Conservation (phyloP, 2,113 vertebrate genomes). For the Todiramphus chloris region DNA sequence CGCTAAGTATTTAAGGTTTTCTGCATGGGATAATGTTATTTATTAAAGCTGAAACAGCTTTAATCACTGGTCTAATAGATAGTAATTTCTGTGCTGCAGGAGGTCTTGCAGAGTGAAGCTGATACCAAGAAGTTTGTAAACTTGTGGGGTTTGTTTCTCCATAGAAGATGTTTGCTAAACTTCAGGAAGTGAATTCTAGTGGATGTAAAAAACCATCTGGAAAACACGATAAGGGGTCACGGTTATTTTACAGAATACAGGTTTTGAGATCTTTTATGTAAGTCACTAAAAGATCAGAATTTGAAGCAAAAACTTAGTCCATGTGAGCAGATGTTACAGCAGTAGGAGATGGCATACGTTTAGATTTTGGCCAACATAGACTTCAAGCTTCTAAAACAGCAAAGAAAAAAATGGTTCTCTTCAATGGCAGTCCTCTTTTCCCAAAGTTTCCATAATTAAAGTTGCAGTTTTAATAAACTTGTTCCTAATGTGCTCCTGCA, state of each 20-base stretch:
- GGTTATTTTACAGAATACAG: background rate
- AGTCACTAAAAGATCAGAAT: background rate
- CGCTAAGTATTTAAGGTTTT: background rate
- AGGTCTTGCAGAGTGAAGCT: background rate
- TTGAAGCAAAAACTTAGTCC: background rate
- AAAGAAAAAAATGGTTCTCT: background rate
- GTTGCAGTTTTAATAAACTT: background rate
- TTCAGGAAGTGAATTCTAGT: background rate
- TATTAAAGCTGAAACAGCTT: background rate
- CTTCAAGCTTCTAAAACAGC: background rate
- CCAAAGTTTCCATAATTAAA: background rate
- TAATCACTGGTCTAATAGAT: background rate
- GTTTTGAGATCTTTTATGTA: background rate
- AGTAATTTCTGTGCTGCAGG: background rate
- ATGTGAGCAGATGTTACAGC: background rate
- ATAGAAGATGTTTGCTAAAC: background rate
- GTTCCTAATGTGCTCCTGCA: background rate
- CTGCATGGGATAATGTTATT: background rate
- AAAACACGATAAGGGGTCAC: background rate
- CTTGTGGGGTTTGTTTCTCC: background rate
- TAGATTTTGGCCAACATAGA: background rate
- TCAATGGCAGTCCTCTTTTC: background rate
- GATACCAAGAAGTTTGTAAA: background rate
- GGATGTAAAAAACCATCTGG: background rate
- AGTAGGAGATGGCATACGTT: background rate